Evolutionary conservation across 2,888 invertebrate genomes (phyloP), one percentile per base, ranked within the genome.

Genomic region (Teleogryllus oceanicus): DNA sequence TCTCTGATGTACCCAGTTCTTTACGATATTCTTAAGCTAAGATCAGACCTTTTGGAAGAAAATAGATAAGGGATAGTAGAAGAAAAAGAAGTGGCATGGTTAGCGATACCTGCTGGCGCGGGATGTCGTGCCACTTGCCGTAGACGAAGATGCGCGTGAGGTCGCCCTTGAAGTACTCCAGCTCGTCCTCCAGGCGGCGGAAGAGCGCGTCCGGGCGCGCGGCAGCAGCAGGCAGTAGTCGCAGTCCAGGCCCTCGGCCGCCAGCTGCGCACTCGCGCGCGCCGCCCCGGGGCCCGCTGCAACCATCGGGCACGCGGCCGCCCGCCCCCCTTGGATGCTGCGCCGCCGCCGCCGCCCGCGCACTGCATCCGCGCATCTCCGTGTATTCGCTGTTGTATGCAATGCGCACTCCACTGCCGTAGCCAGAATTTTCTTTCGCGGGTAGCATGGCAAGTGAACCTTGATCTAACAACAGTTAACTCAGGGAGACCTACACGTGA

Each of bases 121-220:
- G 93, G 83, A 93, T 89, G 75, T 90, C 87, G 83, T 92, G 89
- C 86, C 90, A 89, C 87, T 92, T 92, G 16, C 92, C 93, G 85
- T 91, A 93, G 2, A 93, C 89, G 84, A 90, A 90, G 80, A 92
- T 90, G 87, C 88, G 88, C 0, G 91, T 87, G 50, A 92, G 86
- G 82, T 91, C 89, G n/a, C 91, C 92, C 11, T 89, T 89, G 83
- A 92, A 92, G 87, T 93, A 93, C 84, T 89, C 87, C 37, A 93
- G 83, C 49, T 88, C 87, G 5, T 88, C 84, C 85, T 93, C 91
- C 11, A 92, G 87, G 83, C 89, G 87, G 75, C 84, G 83, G 78
- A 91, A 86, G 79, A 92, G 82, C 21, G 85, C 83, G 82, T 88
- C 88, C 89, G 84, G 75, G 81, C 77, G 83, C 84, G 87, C 0